Base-by-base conservation (phyloP, 2,797 vertebrate genomes). In the Rousettus madagascariensis region DNA sequence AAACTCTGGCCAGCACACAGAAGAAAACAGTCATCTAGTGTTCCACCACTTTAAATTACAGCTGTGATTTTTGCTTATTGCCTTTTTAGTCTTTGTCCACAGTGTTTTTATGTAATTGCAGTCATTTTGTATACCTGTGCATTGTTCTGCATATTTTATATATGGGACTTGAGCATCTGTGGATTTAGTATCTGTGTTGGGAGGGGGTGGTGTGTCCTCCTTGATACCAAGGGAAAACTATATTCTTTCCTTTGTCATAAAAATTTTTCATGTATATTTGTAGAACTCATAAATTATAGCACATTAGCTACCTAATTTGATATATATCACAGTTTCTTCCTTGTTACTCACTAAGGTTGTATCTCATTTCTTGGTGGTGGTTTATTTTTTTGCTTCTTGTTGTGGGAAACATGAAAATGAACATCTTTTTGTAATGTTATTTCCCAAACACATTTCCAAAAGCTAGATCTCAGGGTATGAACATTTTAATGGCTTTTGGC, bases 381-480 rank as follows among this genome's bases (percentile, higher is more conserved):
- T 69, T 63, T 41, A 22, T 80, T 94, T 22, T 86, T 74, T 75
- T 78, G 11, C 28, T 90, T 41, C 66, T 71, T 91, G 33, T 68
- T 68, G n/a, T 51, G 77, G 28, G 65, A 92, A 84, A 36, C 22
- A 59, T 72, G 10, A 85, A 66, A 93, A 30, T 82, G 38, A 90
- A 51, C 13, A 78, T 95, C 82, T 94, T 94, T 95, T 33, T 91
- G 9, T 91, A 84, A 61, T 77, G 38, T 55, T 95, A 41, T 80
- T 94, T 97, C 55, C 33, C 33, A 80, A 93, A 93, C 30, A 96
- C 91, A 89, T 84, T 89, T 78, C 28, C 12, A 86, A 59, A 78
- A 94, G 43, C n/a, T 69, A 61, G 51, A 90, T 84, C 33, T 57
- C 57, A 55, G 46, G 41, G 3, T 86, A 55, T 85, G 84, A 63